Conservation (phyloP, 2,113 vertebrate genomes). For the Caranx melampygus region DNA sequence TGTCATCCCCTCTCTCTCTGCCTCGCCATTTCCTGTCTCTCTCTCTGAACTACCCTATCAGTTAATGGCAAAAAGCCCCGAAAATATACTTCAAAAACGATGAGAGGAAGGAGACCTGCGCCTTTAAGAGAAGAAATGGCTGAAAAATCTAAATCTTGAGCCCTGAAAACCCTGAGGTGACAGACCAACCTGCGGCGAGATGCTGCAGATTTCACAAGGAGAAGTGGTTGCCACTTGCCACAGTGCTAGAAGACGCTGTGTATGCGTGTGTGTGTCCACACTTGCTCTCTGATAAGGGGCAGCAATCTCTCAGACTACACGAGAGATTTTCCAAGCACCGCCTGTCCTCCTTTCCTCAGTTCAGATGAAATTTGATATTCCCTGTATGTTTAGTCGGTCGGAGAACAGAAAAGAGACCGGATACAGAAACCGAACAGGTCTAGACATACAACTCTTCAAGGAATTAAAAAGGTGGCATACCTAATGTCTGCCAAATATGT, state of each 20-base stretch:
- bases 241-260: not conserved
- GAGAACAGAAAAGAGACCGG: constrained; percentile 20
- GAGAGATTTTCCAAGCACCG: constrained; percentile 59
- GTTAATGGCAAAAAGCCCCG: no score
- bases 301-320: constrained; percentile 39
- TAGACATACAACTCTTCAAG: not conserved
- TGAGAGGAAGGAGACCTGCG: not conserved
- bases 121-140: not conserved
- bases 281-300: constrained; percentile 37
- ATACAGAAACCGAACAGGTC: constrained; percentile 11
- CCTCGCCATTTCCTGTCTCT: no score
- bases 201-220: constrained; percentile 18
- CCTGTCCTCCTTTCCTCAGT: constrained; percentile 53
- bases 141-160: not conserved
- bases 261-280: constrained; percentile 1
- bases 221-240: constrained; percentile 27
- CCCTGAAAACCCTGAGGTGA: not conserved
- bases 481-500: constrained; percentile 2
- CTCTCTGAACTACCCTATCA: no score
- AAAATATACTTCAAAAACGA: no score
- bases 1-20: no score
- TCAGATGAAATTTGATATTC: constrained; percentile 69
- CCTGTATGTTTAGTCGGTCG: constrained; percentile 46
- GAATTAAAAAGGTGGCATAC: constrained; percentile 9
- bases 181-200: not conserved